Evolutionary conservation across 2,113 vertebrate genomes (phyloP), one percentile per base, ranked within the genome.

Genomic region (Gambusia affinis): DNA sequence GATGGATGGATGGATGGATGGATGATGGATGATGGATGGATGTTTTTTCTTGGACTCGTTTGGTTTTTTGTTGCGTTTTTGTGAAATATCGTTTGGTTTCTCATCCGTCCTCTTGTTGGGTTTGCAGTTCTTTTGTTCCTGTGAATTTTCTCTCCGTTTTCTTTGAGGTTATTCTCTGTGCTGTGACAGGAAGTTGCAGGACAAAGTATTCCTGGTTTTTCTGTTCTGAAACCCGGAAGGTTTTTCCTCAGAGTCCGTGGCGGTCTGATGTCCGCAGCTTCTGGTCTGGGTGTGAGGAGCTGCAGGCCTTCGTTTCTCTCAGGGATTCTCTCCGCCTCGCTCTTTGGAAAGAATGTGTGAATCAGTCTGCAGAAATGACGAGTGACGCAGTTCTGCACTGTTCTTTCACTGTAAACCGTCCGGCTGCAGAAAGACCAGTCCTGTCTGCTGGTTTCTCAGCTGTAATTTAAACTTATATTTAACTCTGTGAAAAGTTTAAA

Each of bases 341-440:
- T 65, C 17, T 67, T 30, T 10, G 64, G 64, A 64, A 80, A 54
- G 78, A 83, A 80, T 78, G 74, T n/a, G 60, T 83, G 80, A 79
- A 76, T 82, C 77, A 78, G 27, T 3, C 65, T 60, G 6, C 37
- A 76, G 73, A 60, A 69, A 79, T 70, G 64, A 39, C 33, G 64
- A 67, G 47, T 39, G 64, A 77, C 39, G 67, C 19, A 22, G 33
- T 33, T 57, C 30, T 64, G 15, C 8, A 29, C 17, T 30, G 47
- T 60, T 60, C 65, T 19, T 3, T 31, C 10, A 7, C 17, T 65
- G 54, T 28, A 64, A 14, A 72, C 19, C 33, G 5, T 12, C 47
- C 33, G 11, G 11, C 47, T 54, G 29, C 51, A 37, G 30, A 30
- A 42, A 28, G 3, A 22, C 4, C 51, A 57, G 24, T 57, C 22